phyloP scores from a whole-genome alignment of 2,888 invertebrate genomes.

The Pachycephus smyrnensis region DNA sequence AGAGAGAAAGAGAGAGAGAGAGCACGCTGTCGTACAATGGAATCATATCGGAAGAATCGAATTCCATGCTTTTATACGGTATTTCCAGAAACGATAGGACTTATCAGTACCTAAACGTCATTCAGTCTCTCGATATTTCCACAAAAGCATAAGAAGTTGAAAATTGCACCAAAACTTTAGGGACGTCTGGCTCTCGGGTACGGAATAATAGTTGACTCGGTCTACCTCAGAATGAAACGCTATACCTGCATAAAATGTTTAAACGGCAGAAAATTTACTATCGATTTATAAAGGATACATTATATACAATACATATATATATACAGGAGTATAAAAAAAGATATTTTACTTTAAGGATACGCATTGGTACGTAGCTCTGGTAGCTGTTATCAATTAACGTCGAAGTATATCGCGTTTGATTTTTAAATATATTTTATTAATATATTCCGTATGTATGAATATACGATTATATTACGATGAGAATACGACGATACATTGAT shows the following conservation, averaged over 20 bases:
- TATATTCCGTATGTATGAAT: constrained; percentile 38
- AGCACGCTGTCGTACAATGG: neutral
- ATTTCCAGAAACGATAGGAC: neutral
- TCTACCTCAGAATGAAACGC: constrained; percentile 61
- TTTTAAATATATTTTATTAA: constrained; percentile 53
- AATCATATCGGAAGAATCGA: neutral
- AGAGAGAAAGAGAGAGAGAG: no score
- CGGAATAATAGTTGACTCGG: constrained; percentile 51
- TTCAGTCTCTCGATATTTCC: neutral
- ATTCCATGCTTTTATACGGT: neutral
- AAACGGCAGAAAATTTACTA: constrained; percentile 39
- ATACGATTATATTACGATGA: constrained; percentile 35
- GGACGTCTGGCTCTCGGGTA: constrained; percentile 32
- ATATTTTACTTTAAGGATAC: constrained; percentile 35
- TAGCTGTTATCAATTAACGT: constrained; percentile 33
- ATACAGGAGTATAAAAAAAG: constrained; percentile 28
- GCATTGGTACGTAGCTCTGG: constrained; percentile 39
- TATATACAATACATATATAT: constrained; percentile 26
- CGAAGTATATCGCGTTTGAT: constrained; percentile 37
- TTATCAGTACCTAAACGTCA: neutral
- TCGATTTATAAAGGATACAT: constrained; percentile 33
- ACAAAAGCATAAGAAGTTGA: neutral
- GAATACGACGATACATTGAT: neutral
- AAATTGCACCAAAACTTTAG: constrained; percentile 1
- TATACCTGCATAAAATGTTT: constrained; percentile 54